Evolutionary conservation across 2,797 vertebrate species (phyloP).

Genomic region (Denticeps clupeoides): DNA sequence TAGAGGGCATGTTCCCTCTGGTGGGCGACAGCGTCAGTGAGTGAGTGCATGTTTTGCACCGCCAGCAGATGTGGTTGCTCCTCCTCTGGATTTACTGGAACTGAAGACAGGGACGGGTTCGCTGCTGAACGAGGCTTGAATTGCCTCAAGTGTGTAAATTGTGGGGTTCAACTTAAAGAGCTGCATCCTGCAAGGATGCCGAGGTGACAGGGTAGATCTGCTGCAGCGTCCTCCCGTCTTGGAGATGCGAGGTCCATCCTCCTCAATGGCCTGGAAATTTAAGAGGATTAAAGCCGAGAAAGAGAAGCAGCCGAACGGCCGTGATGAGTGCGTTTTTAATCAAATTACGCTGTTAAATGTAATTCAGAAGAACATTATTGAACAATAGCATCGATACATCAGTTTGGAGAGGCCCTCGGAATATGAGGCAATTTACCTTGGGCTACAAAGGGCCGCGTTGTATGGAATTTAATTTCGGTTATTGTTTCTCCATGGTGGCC

Average conservation of each 20-base stretch:
- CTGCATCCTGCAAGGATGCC: too few relatives aligned
- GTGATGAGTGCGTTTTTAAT: slow-evolving; percentile 20
- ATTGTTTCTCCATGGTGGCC: slow-evolving; percentile 22
- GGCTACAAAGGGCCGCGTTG: slow-evolving; percentile 19
- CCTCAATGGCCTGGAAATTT: neutral
- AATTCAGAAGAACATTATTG: slow-evolving; percentile 15
- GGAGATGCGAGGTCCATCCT: neutral
- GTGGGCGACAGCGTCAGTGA: too few relatives aligned
- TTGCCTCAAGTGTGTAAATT: too few relatives aligned
- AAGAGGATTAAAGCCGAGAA: neutral
- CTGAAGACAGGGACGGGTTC: too few relatives aligned
- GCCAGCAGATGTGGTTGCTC: too few relatives aligned
- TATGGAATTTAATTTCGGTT: slow-evolving; percentile 33
- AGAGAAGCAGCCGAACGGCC: neutral
- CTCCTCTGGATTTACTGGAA: too few relatives aligned
- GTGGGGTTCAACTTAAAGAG: too few relatives aligned
- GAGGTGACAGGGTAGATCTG: too few relatives aligned
- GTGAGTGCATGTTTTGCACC: too few relatives aligned
- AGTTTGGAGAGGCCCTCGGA: slow-evolving; percentile 10
- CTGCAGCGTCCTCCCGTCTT: neutral
- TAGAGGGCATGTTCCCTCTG: slow-evolving; percentile 2
- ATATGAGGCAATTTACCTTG: neutral
- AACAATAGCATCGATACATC: neutral
- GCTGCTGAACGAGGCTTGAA: too few relatives aligned
- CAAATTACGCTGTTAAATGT: slow-evolving; percentile 11